Base-by-base conservation (phyloP, 2,113 vertebrate species). In the Rynchops niger region DNA sequence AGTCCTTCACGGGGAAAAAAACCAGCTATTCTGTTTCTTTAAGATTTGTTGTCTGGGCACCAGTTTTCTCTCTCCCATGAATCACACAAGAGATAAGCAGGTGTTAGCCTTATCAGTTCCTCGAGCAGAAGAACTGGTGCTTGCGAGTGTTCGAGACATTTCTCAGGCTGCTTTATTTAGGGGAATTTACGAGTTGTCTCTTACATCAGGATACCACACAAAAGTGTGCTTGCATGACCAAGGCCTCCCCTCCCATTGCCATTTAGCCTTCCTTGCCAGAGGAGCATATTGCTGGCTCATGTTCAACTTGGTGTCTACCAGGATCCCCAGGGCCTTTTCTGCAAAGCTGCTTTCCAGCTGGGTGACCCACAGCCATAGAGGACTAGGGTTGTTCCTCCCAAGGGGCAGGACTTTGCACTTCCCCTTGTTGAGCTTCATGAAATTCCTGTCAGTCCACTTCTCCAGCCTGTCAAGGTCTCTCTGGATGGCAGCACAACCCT, bases 381-480 rank as follows among this genome's bases (percentile, higher is more conserved):
- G 50, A 12, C 11, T 23, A 26, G 26, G 30, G 7, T 52, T 77
- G 34, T 19, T 73, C 34, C 38, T 34, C 30, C 38, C 9, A 3
- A 36, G 27, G 8, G 32, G 4, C 26, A 67, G 52, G 40, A 23
- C 27, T 78, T 72, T 62, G 7, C 11, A 49, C n/a, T 25, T 80
- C 11, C 29, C 19, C 34, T 47, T 76, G 36, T 18, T 90, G 72
- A 83, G 47, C 26, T 42, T 62, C 29, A 26, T 17, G 15, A 16
- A 7, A 21, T 15, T 90, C 38, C 38, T 58, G 15, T 56, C 27
- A 45, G 62, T 16, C 22, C 22, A 38, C 69, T 82, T 78, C 25
- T 85, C 9, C 61, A 29, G 26, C 18, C 50, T 43, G 17, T 29
- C 0, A 0, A 45, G 25, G 21, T 40, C 15, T 11, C 15, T 66